phyloP scores from a whole-genome alignment of 2,888 invertebrate species.

The Lasioglossum leucozonium region DNA sequence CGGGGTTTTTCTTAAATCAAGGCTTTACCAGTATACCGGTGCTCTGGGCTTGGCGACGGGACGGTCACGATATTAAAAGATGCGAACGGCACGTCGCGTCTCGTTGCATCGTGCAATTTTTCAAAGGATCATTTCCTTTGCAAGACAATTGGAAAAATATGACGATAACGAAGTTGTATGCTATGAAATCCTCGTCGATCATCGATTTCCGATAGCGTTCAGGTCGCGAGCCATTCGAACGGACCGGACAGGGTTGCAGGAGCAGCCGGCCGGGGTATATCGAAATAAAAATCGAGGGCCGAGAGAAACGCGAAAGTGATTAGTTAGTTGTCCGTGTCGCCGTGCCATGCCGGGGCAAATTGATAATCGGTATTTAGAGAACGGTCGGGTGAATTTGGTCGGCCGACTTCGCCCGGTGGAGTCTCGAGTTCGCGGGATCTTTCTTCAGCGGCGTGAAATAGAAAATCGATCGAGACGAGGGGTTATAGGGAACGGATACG shows the following conservation, averaged over 20 bases:
- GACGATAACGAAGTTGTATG: constrained; percentile 10
- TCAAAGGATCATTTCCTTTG: neutral
- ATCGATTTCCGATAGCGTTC: constrained; percentile 27
- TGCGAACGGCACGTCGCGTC: neutral
- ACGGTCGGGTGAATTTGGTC: constrained; percentile 29
- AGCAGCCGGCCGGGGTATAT: neutral
- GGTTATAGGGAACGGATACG: neutral
- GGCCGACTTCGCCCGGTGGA: constrained; percentile 18
- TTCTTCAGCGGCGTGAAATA: neutral
- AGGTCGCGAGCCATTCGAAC: constrained; percentile 7
- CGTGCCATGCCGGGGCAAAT: constrained; percentile 33
- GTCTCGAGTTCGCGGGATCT: neutral
- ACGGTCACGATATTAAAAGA: neutral
- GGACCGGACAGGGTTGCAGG: constrained; percentile 21
- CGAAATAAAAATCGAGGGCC: constrained; percentile 40
- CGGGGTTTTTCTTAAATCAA: too few relatives aligned
- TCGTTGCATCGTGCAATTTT: neutral
- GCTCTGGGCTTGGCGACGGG: too few relatives aligned
- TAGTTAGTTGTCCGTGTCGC: constrained; percentile 52
- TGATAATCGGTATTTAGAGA: constrained; percentile 43
- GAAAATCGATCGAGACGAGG: neutral
- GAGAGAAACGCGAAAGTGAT: constrained; percentile 50
- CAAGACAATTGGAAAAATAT: constrained; percentile 2
- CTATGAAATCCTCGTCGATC: constrained; percentile 43
- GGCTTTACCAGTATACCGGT: too few relatives aligned